Evolutionary conservation across 2,113 vertebrate genomes (phyloP), one percentile per base, ranked within the genome.

Genomic region (Nothobranchius furzeri): DNA sequence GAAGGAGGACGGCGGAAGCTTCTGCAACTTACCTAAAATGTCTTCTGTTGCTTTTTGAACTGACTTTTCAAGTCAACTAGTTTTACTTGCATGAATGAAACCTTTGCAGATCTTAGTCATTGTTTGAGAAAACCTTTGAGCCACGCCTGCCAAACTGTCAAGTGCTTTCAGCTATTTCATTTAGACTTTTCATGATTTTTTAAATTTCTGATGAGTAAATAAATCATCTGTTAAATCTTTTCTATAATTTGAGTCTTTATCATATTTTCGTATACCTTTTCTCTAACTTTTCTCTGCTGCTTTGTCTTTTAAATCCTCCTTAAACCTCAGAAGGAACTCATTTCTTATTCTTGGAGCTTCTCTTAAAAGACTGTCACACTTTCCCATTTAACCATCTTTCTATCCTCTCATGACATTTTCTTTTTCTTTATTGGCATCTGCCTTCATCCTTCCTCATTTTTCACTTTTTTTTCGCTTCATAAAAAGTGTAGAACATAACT

Each of bases 1-100:
- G 13, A 36, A 68, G 46, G 45, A 14, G 36, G 48, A 57, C 55
- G 47, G 10, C 9, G 7, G 36, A 17, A 61, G 58, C 35, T 10
- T 20, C 42, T 48, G 77, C 49, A 24, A 67, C 3, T 13, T n/a
- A 61, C 62, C 62, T 75, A 73, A 79, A 66, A 72, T 57, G 60
- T 64, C 8, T 50, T 64, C 8, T 50, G 46, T 70, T 63, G 62
- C 46, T 42, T 48, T 45, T 55, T 20, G 8, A 2, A 9, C 7
- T 40, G 1, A 40, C 2, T 40, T 8, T 40, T 7, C 0, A 40
- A 40, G 37, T 7, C 7, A 7, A 40, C 37, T 40, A 8, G 37
- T 40, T 40, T 40, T 40, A 40, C 37, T 8, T 37, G 7, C 36
- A 37, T 7, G 2, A 6, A 20, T 20, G 20, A 30, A 30, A 30